Percentiles rank a stretch among this genome's conserved stretches.
These are phyloP conservation scores for Dusona sp. DNA, from an alignment of 2,888 invertebrate species.

Conservation along the genomic window DNA sequence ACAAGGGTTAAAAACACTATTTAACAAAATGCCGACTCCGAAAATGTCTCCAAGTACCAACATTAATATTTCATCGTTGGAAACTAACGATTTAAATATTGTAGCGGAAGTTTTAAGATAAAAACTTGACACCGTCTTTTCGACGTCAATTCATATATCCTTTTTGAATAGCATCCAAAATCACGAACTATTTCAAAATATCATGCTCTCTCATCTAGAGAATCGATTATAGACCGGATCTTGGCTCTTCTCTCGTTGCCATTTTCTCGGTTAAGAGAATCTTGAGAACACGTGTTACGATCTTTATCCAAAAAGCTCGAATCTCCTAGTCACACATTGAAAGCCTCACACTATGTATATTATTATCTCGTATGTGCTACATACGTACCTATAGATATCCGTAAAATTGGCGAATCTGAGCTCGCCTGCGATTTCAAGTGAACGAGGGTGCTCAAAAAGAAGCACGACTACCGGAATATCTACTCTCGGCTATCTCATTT, in stretches of 20 bases:
- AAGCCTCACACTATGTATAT: neutral
- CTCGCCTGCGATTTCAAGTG: constrained; percentile 45
- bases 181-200: constrained; percentile 26
- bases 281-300: constrained; percentile 48
- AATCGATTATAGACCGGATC: constrained; percentile 33
- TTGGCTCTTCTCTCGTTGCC: constrained; percentile 37
- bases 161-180: neutral
- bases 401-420: constrained; percentile 36
- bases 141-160: neutral
- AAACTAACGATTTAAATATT: neutral
- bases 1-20: no score
- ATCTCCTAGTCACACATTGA: constrained; percentile 28
- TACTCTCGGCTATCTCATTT: constrained; percentile 65
- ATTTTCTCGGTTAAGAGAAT: constrained; percentile 38
- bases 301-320: constrained; percentile 46
- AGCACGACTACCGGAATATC: constrained; percentile 63
- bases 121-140: neutral
- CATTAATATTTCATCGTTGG: neutral
- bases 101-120: neutral
- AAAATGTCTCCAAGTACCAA: neutral
- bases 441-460: constrained; percentile 57
- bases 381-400: neutral
- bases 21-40: neutral
- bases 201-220: constrained; percentile 1
- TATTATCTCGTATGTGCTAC: neutral